Percentiles rank a stretch among this genome's conserved stretches.
phyloP scores from a whole-genome alignment of 2,113 vertebrate species.

The Canis aureus region DNA sequence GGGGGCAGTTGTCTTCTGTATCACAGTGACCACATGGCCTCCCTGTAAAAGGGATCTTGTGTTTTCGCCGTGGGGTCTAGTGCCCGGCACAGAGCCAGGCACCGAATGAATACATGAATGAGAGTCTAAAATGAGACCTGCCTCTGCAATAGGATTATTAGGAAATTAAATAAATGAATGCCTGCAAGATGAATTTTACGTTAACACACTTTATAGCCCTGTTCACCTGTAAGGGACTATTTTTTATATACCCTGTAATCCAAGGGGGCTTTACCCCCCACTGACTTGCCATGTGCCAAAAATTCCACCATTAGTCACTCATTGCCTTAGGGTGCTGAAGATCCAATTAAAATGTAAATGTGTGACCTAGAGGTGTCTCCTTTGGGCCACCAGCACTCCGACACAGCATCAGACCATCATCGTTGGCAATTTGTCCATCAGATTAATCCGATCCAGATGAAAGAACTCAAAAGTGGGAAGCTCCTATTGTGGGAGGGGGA shows the following conservation, averaged over 20 bases:
- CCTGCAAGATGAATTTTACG: neutral
- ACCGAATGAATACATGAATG: neutral
- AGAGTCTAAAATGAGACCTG: neutral
- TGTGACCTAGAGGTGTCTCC: neutral
- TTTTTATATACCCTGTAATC: neutral
- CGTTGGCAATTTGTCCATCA: neutral
- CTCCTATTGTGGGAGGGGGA: neutral
- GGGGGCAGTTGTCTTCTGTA: neutral
- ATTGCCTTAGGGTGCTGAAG: neutral
- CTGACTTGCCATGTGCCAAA: neutral
- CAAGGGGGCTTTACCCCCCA: neutral
- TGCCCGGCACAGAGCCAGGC: neutral
- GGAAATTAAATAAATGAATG: neutral
- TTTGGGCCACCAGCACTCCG: neutral
- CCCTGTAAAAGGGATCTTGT: neutral
- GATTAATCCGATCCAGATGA: neutral
- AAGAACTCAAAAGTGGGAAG: neutral
- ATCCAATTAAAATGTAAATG: constrained; percentile 27
- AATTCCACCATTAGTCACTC: constrained; percentile 62
- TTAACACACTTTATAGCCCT: neutral
- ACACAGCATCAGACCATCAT: neutral
- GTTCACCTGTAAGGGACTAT: neutral
- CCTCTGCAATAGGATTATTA: neutral
- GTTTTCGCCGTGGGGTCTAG: neutral
- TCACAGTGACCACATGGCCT: neutral